Evolutionary conservation across 2,113 vertebrate genomes (phyloP), one percentile per base, ranked within the genome.

Genomic region (Melanocharis versteri): DNA sequence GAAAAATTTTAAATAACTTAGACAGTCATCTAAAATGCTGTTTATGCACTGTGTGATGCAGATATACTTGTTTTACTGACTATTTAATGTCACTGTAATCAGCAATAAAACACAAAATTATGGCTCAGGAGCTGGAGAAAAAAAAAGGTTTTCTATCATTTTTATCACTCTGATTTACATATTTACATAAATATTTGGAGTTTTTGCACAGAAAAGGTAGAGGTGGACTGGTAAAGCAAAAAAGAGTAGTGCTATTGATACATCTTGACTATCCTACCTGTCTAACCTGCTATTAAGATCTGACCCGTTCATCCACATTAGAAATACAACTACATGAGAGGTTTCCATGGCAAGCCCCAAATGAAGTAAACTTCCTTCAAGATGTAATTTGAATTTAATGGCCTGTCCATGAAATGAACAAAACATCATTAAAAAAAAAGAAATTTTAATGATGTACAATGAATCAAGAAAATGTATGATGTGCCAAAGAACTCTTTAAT

Each of bases 361-460:
- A 88, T 5, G 15, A 66, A 93, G 82, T 72, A 91, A 90, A 90
- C 54, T 90, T 90, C 44, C 88, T 95, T 96, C 86, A 94, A 92
- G 68, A 82, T 51, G 20, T 92, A 93, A 97, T 98, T 97, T 96
- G 89, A 94, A 97, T 97, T 80, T 94, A 97, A 96, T 88, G 85
- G 60, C 69, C 96, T 94, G 44, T 83, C 94, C 56, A 45, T 95
- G 79, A 97, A 97, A 94, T 93, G 96, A 97, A 96, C 93, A 97
- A 97, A 97, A 37, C 40, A 61, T 72, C 35, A 37, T 96, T 42
- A 83, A 95, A 79, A 96, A 97, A 90, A 97, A 89, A 87, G 42
- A 42, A 87, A 75, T 62, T 87, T 88, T 89, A 95, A 94, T 75
- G 91, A 84, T 84, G 53, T n/a, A 84, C 54, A 68, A 76, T 93